A percentile compares a stretch with the other conserved stretches of the same genome.
Evolutionary conservation across 35 echinoderm and acorn worm genomes (phyloP).

Genomic region (Stichopus chloronotus): DNA sequence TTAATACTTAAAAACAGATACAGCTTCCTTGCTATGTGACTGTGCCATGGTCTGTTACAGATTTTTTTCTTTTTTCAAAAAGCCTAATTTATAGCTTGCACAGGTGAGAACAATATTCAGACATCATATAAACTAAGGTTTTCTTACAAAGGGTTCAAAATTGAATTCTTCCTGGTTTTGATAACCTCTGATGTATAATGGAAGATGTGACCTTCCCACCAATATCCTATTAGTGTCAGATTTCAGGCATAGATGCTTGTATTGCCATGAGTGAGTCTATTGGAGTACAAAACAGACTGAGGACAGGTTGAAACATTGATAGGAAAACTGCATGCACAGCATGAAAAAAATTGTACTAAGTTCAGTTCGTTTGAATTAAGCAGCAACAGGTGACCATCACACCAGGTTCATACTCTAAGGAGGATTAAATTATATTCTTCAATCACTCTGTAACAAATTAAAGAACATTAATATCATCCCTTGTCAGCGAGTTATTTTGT

Average conservation of each 20-base stretch:
- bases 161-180: constrained; percentile 3
- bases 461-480: no score
- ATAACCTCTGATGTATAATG: constrained; percentile 20
- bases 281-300: neutral
- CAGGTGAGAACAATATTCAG: constrained; percentile 7
- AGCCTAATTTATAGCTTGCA: constrained; percentile 10
- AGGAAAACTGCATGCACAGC: no score
- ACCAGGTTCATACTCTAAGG: no score
- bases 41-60: neutral
- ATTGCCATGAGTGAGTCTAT: neutral
- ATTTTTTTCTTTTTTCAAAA: neutral
- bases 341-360: no score
- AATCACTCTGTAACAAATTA: no score
- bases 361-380: no score
- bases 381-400: no score
- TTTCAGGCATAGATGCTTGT: neutral
- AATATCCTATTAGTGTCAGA: constrained; percentile 21
- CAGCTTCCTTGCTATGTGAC: no score
- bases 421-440: no score
- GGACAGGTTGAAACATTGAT: neutral
- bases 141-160: neutral
- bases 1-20: no score
- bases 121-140: neutral
- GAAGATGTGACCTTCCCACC: constrained; percentile 3
- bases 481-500: no score